Evolutionary conservation across 2,797 vertebrate genomes (phyloP).

Genomic region (Zalophus californianus): DNA sequence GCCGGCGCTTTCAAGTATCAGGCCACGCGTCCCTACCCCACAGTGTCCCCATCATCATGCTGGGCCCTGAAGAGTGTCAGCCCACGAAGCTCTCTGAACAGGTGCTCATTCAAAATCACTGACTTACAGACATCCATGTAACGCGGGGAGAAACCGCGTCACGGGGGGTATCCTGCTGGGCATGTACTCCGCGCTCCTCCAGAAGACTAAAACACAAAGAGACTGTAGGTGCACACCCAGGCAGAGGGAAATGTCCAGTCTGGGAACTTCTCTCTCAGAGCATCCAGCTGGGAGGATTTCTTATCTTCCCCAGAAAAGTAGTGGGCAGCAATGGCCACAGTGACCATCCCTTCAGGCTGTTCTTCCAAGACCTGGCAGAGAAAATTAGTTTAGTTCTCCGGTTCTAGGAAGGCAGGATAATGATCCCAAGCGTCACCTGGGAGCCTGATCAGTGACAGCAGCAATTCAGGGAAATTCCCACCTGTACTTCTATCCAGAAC

Average conservation of each 20-base stretch:
- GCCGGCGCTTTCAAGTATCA: constrained; percentile 67
- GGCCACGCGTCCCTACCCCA: background rate
- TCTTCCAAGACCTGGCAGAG: constrained; percentile 89
- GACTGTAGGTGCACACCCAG: constrained; percentile 96
- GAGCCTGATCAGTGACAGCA: background rate
- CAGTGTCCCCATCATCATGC: background rate
- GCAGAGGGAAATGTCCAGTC: constrained; percentile 94
- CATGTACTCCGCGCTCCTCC: background rate
- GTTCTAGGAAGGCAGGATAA: background rate
- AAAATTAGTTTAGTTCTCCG: constrained; percentile 54
- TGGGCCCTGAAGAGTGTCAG: background rate
- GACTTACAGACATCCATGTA: constrained; percentile 24
- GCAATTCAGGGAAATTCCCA: constrained; percentile 79
- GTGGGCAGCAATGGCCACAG: constrained; percentile 94
- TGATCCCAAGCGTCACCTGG: background rate
- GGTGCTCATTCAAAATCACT: constrained; percentile 31
- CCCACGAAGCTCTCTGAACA: constrained; percentile 43
- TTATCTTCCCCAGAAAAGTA: constrained; percentile 94
- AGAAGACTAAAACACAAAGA: constrained; percentile 92
- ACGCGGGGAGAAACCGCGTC: background rate
- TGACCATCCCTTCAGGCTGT: constrained; percentile 91
- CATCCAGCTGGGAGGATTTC: constrained; percentile 90
- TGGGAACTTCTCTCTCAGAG: constrained; percentile 92
- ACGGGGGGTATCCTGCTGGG: background rate
- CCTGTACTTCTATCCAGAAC: constrained; percentile 97